Percentiles rank a stretch among this genome's conserved stretches.
These are phyloP conservation scores for Hydriomena furcata DNA, from an alignment of 2,888 invertebrate species.

Conservation along the genomic window DNA sequence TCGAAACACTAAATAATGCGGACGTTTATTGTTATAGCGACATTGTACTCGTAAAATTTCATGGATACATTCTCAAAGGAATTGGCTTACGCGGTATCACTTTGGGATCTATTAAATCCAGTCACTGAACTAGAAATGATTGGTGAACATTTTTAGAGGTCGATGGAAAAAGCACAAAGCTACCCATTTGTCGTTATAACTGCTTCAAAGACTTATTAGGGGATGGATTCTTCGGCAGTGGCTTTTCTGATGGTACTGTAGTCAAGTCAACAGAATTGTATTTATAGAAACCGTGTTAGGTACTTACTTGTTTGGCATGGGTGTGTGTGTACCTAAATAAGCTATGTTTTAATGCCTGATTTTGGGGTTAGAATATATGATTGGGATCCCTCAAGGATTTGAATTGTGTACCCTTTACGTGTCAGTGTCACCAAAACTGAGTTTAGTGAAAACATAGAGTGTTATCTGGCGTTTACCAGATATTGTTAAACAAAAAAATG, in stretches of 20 bases:
- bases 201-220: slow-evolving; percentile 14
- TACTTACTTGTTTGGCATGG: no score
- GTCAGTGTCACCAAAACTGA: no score
- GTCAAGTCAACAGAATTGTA: not conserved
- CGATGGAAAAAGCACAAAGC: slow-evolving; percentile 13
- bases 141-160: slow-evolving; percentile 27
- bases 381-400: no score
- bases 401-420: no score
- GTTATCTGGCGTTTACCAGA: no score
- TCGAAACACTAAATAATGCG: slow-evolving; percentile 32
- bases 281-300: no score
- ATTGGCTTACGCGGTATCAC: slow-evolving; percentile 28
- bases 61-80: slow-evolving; percentile 28
- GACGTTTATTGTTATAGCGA: slow-evolving; percentile 23
- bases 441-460: no score
- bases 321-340: no score
- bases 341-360: no score
- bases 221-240: not conserved
- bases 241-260: not conserved
- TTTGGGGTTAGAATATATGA: no score
- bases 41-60: slow-evolving; percentile 26
- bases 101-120: slow-evolving; percentile 35
- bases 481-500: no score
- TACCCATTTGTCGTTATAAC: slow-evolving; percentile 16
- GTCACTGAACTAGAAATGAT: slow-evolving; percentile 34